Percentiles rank a stretch among this genome's conserved stretches.
These are phyloP conservation scores for Ciconia nigra DNA, from an alignment of 2,797 vertebrate genomes.

Conservation along the genomic window DNA sequence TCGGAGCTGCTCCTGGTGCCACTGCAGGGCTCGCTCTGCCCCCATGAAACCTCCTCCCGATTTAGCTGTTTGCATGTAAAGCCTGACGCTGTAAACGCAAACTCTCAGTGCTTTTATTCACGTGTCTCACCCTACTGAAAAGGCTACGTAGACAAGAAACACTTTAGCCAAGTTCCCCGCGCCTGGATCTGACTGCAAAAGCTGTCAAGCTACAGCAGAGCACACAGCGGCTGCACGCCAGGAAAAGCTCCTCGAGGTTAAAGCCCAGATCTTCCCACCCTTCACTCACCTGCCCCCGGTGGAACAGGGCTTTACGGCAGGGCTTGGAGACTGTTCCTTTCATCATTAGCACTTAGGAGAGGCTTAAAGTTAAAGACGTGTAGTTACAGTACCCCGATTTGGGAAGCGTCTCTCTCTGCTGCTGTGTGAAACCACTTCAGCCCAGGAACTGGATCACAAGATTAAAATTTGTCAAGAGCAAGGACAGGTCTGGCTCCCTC, in stretches of 20 bases:
- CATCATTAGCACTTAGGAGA: neutral
- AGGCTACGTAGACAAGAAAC: rapidly evolving
- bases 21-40: neutral
- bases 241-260: neutral
- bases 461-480: neutral
- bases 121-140: neutral
- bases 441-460: neutral
- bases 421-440: neutral
- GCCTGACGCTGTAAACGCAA: rapidly evolving
- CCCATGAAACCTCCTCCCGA: neutral
- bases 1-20: neutral
- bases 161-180: neutral
- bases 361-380: neutral
- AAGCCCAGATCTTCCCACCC: neutral
- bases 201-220: neutral
- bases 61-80: neutral
- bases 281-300: neutral
- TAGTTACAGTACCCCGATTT: neutral
- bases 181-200: neutral
- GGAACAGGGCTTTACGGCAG: rapidly evolving
- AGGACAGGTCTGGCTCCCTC: neutral
- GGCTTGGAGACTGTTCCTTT: neutral
- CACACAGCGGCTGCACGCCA: neutral
- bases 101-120: neutral
- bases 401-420: neutral